Conservation (phyloP, 2,888 invertebrate genomes). For the Anoplius nigerrimus region DNA sequence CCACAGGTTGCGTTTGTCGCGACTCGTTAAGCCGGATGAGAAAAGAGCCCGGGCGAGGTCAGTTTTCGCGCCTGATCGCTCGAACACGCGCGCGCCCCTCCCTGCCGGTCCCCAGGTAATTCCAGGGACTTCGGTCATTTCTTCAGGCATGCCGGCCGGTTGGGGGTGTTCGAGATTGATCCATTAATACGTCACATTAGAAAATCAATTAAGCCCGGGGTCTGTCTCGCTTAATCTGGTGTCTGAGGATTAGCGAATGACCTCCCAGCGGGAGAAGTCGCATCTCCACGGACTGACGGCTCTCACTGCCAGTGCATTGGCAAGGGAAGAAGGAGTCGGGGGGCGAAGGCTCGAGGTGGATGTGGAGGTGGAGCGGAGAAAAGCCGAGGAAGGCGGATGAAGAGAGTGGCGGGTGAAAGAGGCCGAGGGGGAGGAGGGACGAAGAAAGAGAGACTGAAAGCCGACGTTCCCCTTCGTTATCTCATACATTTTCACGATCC, state of each 20-base stretch:
- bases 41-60: too few relatives aligned
- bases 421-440: constrained; percentile 14
- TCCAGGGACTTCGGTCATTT: background rate
- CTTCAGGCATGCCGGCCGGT: too few relatives aligned
- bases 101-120: too few relatives aligned
- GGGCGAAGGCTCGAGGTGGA: background rate
- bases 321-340: constrained; percentile 12
- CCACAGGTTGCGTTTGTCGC: background rate
- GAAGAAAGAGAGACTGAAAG: constrained; percentile 15
- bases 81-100: too few relatives aligned
- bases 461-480: constrained; percentile 28
- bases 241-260: constrained; percentile 45
- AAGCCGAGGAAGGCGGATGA: constrained; percentile 1
- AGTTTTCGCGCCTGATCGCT: too few relatives aligned
- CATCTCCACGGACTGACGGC: constrained; percentile 21
- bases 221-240: constrained; percentile 43
- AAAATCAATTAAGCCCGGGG: constrained; percentile 50
- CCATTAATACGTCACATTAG: constrained; percentile 48
- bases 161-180: constrained; percentile 39
- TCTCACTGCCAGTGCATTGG: constrained; percentile 18
- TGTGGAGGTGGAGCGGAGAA: background rate
- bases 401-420: constrained; percentile 1
- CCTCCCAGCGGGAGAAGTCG: constrained; percentile 29
- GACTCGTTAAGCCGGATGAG: too few relatives aligned
- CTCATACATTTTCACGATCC: constrained; percentile 48